Evolutionary conservation across 2,888 invertebrate genomes (phyloP).

Genomic region (Taenaris catops): DNA sequence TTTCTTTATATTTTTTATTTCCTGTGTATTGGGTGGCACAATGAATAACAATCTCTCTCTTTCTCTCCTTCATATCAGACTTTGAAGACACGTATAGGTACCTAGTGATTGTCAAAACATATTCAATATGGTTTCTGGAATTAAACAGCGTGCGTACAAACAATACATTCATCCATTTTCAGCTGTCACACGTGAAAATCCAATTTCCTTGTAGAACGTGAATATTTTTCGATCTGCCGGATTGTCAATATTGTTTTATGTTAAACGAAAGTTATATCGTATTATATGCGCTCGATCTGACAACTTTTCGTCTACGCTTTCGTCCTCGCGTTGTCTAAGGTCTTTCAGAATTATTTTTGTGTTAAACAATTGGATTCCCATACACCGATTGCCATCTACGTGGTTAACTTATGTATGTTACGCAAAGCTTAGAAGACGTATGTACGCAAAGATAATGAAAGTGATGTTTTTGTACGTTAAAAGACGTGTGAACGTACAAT

Average conservation of each 20-base stretch:
- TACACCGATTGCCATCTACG: constrained; percentile 62
- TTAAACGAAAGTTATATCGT: constrained; percentile 23
- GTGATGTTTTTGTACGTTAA: constrained; percentile 53
- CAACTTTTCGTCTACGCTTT: no score
- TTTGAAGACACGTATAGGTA: no score
- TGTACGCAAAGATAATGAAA: constrained; percentile 58
- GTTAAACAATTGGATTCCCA: constrained; percentile 59
- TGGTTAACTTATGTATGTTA: constrained; percentile 62
- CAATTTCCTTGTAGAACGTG: constrained; percentile 53
- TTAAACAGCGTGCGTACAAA: constrained; percentile 11
- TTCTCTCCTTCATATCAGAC: no score
- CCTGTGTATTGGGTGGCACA: no score
- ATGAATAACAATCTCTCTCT: no score
- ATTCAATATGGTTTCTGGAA: no score
- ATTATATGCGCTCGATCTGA: no score
- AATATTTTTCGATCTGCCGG: constrained; percentile 43
- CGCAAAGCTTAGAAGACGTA: constrained; percentile 64
- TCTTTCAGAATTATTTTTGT: no score
- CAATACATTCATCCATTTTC: constrained; percentile 23
- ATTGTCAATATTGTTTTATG: constrained; percentile 38
- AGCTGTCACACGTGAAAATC: constrained; percentile 45
- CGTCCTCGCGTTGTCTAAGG: no score
- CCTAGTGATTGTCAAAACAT: no score
- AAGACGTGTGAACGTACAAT: constrained; percentile 63
- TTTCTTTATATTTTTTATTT: no score